Evolutionary conservation across 2,797 vertebrate genomes (phyloP).

Genomic region (Lycodopsis pacificus): DNA sequence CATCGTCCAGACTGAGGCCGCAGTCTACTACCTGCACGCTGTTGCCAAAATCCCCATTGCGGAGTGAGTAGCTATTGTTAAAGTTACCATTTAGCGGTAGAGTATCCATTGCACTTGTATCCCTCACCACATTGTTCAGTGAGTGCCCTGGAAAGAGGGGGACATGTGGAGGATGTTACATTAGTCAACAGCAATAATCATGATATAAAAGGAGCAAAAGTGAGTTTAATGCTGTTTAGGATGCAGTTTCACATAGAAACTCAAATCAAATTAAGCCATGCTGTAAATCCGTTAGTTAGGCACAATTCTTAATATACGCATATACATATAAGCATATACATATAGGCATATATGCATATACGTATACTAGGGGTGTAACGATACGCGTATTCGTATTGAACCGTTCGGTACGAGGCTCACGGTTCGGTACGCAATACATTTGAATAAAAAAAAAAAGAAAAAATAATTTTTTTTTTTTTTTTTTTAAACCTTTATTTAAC

Average conservation of each 20-base stretch:
- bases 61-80: constrained; percentile 99
- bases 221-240: constrained; percentile 97
- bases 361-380: too few relatives aligned
- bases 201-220: constrained; percentile 47
- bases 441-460: too few relatives aligned
- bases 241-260: constrained; percentile 78
- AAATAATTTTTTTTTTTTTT: too few relatives aligned
- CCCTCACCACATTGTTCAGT: constrained; percentile 97
- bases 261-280: constrained; percentile 75
- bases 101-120: constrained; percentile 99
- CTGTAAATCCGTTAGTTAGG: constrained; percentile 72
- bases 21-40: constrained; percentile 97
- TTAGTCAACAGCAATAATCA: constrained; percentile 65
- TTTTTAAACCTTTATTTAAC: too few relatives aligned
- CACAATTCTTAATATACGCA: constrained; percentile 63
- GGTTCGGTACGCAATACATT: too few relatives aligned
- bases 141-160: constrained; percentile 95
- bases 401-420: too few relatives aligned
- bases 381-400: too few relatives aligned
- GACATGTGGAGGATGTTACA: constrained; percentile 66
- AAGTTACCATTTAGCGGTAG: constrained; percentile 99
- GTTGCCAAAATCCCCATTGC: constrained; percentile 95
- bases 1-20: constrained; percentile 97
- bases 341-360: constrained; percentile 23
- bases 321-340: constrained; percentile 36